These are phyloP conservation scores for Catocala nupta DNA, from an alignment of 2,888 invertebrate genomes.

Conservation along the genomic window DNA sequence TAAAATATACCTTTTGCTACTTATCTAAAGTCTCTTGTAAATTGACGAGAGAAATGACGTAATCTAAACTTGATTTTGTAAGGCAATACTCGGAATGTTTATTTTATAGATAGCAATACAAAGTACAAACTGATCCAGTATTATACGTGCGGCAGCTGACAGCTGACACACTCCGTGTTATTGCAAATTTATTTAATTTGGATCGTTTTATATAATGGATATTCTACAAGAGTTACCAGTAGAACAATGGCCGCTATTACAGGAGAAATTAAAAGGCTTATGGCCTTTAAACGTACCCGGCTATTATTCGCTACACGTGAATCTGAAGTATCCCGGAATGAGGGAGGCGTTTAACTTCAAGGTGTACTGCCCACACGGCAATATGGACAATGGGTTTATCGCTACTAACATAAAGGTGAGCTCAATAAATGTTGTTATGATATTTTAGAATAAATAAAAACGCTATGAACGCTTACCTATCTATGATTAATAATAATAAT, in stretches of 20 bases:
- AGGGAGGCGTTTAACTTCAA: conserved; percentile 48
- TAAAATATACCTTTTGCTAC: no score
- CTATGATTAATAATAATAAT: no score
- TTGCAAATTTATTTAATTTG: no score
- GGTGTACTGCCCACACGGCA: conserved; percentile 59
- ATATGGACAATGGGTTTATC: conserved; percentile 57
- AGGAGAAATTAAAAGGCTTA: conserved; percentile 43
- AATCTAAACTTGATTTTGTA: no score
- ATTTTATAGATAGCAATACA: no score
- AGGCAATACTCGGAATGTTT: no score
- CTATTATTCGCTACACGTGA: conserved; percentile 49
- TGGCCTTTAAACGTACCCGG: conserved; percentile 54
- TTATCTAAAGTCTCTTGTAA: no score
- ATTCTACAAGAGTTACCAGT: conserved; percentile 44
- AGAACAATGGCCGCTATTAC: conserved; percentile 50
- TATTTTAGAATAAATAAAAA: not conserved
- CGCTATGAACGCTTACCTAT: no score
- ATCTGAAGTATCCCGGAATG: conserved; percentile 42
- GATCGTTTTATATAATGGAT: conserved; percentile 20
- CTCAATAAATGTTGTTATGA: not conserved
- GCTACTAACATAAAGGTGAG: conserved; percentile 49
- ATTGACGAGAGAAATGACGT: no score
- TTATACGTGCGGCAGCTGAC: no score
- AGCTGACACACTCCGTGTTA: no score
- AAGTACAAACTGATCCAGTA: no score